Conservation (phyloP, 2,797 vertebrate species). For the Paramormyrops hopkinsi region DNA sequence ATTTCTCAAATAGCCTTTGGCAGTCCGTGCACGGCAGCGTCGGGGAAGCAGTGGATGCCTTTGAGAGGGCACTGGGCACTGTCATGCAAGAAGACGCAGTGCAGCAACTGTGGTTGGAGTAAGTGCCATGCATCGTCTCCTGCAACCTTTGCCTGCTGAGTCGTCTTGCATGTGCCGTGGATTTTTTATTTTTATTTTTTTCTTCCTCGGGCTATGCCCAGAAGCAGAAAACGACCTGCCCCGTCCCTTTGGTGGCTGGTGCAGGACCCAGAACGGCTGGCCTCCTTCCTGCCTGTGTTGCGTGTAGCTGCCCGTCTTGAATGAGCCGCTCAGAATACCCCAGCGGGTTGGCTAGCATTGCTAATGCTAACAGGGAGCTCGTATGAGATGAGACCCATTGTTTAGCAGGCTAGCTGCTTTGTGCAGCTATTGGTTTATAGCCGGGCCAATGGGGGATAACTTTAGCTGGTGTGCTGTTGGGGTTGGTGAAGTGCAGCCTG, state of each 20-base stretch:
- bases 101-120: slow-evolving; percentile 90
- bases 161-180: slow-evolving; percentile 3
- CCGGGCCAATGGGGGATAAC: not conserved
- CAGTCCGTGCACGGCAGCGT: slow-evolving; percentile 71
- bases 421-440: not conserved
- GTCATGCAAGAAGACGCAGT: slow-evolving; percentile 74
- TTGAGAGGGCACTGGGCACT: slow-evolving; percentile 81
- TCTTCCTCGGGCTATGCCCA: not conserved
- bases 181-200: not conserved
- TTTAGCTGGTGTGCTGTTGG: not conserved
- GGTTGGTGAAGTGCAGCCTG: not conserved
- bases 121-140: slow-evolving; percentile 52
- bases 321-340: not conserved
- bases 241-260: not conserved
- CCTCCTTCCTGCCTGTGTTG: not conserved
- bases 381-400: not conserved
- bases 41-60: slow-evolving; percentile 73
- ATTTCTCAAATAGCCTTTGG: slow-evolving; percentile 67
- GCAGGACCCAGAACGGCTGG: not conserved
- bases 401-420: not conserved
- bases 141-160: not conserved
- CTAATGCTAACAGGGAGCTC: not conserved
- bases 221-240: not conserved
- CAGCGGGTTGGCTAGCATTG: not conserved
- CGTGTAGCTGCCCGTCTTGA: not conserved